Conservation (phyloP, 30 jellyfish, hydroid and myxozoan species). For the Aurelia sp. region DNA sequence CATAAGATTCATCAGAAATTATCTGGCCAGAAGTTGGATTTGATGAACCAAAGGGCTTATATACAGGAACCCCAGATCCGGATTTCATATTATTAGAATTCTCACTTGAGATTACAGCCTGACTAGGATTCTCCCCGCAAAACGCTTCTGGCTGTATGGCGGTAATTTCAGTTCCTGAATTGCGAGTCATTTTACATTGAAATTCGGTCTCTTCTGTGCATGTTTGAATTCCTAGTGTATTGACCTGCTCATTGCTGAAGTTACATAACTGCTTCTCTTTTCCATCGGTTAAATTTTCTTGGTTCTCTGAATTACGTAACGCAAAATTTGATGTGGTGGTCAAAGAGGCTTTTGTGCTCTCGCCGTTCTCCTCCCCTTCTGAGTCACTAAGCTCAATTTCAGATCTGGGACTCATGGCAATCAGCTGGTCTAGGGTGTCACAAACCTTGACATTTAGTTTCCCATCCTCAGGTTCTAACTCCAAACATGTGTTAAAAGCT, state of each 20-base stretch:
- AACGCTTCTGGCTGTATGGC: no score
- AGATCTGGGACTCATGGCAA: conserved; percentile 64
- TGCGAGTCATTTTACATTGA: no score
- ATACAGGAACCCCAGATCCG: not conserved
- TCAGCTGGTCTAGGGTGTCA: conserved; percentile 62
- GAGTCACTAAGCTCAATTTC: conserved; percentile 20
- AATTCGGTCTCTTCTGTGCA: not conserved
- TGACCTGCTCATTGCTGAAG: not conserved
- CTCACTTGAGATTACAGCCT: not conserved
- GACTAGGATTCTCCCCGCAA: not conserved
- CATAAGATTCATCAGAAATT: no score
- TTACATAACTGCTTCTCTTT: not conserved
- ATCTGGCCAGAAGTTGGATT: no score
- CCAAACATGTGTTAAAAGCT: conserved; percentile 87
- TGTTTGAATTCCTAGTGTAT: not conserved
- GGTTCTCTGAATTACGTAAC: not conserved
- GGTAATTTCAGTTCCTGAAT: no score
- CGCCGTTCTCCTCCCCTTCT: conserved; percentile 3
- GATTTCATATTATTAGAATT: not conserved
- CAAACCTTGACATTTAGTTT: conserved; percentile 59
- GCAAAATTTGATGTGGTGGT: not conserved
- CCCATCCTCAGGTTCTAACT: conserved; percentile 75
- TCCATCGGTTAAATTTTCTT: not conserved
- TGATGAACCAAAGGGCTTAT: no score
- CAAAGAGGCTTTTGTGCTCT: not conserved